Conservation (phyloP, 2,797 vertebrate genomes). For the Pangasius mekongensis region DNA sequence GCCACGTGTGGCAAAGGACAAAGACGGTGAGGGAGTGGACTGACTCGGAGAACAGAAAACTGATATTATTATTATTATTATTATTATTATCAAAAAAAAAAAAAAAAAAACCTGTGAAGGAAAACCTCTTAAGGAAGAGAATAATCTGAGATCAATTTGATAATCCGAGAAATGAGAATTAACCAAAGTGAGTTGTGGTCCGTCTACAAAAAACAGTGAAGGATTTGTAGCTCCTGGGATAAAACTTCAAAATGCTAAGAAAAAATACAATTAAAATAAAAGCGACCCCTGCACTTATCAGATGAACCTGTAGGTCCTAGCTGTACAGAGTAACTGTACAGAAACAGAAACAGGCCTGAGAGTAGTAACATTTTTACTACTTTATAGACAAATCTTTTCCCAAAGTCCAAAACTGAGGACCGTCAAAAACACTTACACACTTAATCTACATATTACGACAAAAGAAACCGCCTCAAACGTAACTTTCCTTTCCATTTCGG, state of each 20-base stretch:
- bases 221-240: conserved; percentile 18
- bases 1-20: conserved; percentile 69
- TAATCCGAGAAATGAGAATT: conserved; percentile 30
- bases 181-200: conserved; percentile 19
- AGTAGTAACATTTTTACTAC: background rate
- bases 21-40: conserved; percentile 58
- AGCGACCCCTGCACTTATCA: conserved; percentile 74
- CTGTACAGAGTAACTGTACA: conserved; percentile 61
- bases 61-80: background rate
- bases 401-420: background rate
- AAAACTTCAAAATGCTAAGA: conserved; percentile 4
- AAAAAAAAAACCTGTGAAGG: conserved; percentile 46
- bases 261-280: conserved; percentile 46
- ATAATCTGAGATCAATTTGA: conserved; percentile 35
- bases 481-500: background rate
- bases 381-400: background rate
- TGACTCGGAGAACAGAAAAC: conserved; percentile 35
- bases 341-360: conserved; percentile 25
- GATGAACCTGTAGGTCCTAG: conserved; percentile 64
- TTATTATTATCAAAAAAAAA: background rate
- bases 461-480: background rate
- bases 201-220: conserved; percentile 31
- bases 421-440: background rate
- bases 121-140: conserved; percentile 41
- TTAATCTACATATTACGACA: background rate